Evolutionary conservation across 2,113 vertebrate species (phyloP).

Genomic region (Capricornis sumatraensis): DNA sequence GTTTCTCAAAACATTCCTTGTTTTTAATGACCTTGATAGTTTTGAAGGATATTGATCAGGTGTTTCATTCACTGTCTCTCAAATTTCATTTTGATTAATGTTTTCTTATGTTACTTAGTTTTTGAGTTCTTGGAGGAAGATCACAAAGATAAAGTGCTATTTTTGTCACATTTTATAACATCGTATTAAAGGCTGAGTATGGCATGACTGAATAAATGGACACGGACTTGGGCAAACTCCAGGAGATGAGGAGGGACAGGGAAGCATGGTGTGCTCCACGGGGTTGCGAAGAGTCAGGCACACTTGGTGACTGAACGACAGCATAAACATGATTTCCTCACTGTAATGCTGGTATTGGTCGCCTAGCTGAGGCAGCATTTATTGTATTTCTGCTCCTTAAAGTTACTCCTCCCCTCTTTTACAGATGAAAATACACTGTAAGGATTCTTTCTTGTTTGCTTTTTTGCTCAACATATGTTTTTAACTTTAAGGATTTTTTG

Average conservation of each 20-base stretch:
- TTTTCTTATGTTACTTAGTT: neutral
- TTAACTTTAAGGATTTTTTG: neutral
- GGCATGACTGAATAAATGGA: neutral
- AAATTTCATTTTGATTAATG: neutral
- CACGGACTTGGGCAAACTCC: neutral
- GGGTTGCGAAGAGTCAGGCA: neutral
- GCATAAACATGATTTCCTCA: neutral
- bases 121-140: neutral
- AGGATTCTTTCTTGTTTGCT: neutral
- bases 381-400: neutral
- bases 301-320: neutral
- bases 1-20: neutral
- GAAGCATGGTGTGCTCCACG: neutral
- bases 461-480: neutral
- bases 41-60: neutral
- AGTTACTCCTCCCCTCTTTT: neutral
- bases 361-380: neutral
- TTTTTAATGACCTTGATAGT: neutral
- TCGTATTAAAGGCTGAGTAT: neutral
- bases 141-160: neutral
- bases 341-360: neutral
- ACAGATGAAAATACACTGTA: neutral
- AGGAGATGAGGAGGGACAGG: neutral
- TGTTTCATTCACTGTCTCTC: neutral
- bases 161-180: neutral